Conservation (phyloP, 2,888 invertebrate genomes). For the Apodemia zela region DNA sequence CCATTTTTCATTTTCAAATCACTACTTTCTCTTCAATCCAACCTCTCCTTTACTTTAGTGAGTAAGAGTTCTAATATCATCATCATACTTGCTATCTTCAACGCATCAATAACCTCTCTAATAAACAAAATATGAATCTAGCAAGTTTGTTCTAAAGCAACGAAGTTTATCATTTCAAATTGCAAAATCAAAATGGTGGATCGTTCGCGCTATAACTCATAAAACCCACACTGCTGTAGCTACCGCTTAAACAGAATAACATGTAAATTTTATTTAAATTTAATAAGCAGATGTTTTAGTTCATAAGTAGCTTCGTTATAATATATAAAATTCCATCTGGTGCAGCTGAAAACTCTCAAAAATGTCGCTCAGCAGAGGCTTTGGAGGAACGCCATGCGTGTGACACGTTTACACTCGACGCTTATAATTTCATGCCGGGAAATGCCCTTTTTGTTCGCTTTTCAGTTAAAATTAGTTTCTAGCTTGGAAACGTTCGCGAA, state of each 20-base stretch:
- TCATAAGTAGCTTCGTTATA: neutral
- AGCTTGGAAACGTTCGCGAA: neutral
- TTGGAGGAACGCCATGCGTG: neutral
- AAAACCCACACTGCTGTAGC: neutral
- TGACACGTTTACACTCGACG: slow-evolving; percentile 5
- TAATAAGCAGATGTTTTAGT: neutral
- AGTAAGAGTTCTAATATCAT: no score
- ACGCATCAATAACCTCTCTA: no score
- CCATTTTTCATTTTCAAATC: no score
- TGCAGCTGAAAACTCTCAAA: neutral
- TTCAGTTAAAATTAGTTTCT: slow-evolving; percentile 11
- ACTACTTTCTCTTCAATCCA: no score
- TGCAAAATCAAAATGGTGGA: no score
- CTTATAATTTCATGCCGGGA: neutral
- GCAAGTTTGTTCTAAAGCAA: no score
- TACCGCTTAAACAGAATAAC: neutral
- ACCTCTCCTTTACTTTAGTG: no score
- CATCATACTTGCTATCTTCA: no score
- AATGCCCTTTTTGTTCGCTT: neutral
- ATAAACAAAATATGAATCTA: no score
- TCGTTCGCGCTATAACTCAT: no score
- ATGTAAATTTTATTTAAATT: neutral
- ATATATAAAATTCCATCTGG: neutral
- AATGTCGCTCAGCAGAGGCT: neutral
- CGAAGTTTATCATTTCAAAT: no score